Conservation (phyloP, 2,113 vertebrate species). For the Catagonus wagneri region DNA sequence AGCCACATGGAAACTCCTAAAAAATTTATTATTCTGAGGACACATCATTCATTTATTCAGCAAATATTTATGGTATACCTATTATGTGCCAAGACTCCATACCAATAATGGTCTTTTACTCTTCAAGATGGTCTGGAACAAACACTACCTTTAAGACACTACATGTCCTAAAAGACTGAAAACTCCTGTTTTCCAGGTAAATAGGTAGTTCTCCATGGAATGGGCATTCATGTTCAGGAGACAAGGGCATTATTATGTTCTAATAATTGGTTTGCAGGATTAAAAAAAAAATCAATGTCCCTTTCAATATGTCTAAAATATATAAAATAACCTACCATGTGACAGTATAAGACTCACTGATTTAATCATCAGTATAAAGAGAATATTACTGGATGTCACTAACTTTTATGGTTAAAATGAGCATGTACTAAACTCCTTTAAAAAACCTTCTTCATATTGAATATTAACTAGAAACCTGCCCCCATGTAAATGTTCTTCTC, state of each 20-base stretch:
- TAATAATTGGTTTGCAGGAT: slow-evolving; percentile 5
- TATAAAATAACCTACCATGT: background rate
- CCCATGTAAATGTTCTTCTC: background rate
- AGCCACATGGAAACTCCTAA: too few species aligned
- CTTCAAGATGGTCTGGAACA: background rate
- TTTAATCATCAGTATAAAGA: slow-evolving; percentile 52
- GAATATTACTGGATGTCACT: background rate
- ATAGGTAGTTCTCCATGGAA: background rate
- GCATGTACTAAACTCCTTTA: background rate
- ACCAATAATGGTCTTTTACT: background rate
- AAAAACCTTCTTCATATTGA: background rate
- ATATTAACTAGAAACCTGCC: slow-evolving; percentile 6
- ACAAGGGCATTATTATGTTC: background rate
- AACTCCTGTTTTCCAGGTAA: slow-evolving; percentile 18
- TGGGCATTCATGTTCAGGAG: background rate
- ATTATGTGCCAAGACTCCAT: background rate
- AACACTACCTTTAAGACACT: background rate
- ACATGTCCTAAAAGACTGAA: background rate
- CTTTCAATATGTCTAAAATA: background rate
- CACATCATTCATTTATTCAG: background rate
- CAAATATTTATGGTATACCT: background rate
- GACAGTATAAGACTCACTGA: slow-evolving; percentile 17
- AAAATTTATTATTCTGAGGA: slow-evolving; percentile 5
- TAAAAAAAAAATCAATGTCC: background rate
- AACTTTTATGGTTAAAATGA: slow-evolving; percentile 27